These are phyloP conservation scores for Furcifer pardalis DNA, from an alignment of 2,797 vertebrate genomes.

Conservation along the genomic window DNA sequence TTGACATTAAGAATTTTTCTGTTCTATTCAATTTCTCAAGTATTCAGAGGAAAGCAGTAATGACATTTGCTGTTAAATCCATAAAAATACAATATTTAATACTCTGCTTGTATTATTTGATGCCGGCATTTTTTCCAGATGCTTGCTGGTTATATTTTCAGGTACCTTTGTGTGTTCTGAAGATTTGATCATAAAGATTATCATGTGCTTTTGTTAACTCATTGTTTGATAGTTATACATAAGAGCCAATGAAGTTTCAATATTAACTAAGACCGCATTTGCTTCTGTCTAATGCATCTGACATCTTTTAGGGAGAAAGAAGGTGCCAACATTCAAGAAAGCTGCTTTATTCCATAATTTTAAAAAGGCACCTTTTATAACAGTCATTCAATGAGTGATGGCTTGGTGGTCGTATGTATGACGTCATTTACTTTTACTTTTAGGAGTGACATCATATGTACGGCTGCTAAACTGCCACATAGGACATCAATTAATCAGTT, in stretches of 20 bases:
- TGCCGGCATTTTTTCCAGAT: conserved; percentile 11
- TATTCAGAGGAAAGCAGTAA: background rate
- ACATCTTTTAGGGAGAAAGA: conserved; percentile 48
- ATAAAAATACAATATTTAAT: background rate
- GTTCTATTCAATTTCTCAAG: background rate
- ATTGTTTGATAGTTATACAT: conserved; percentile 11
- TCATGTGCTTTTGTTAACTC: background rate
- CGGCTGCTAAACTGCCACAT: conserved; percentile 96
- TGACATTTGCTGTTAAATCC: conserved; percentile 7
- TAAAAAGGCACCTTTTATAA: conserved; percentile 14
- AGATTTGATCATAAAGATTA: conserved; percentile 32
- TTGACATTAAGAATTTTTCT: conserved; percentile 16
- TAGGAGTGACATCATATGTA: conserved; percentile 99
- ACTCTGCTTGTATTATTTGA: background rate
- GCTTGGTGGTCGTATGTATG: conserved; percentile 98
- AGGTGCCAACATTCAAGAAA: conserved; percentile 39
- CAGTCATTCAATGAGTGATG: conserved; percentile 82
- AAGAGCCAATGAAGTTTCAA: background rate
- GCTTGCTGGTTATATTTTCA: conserved; percentile 18
- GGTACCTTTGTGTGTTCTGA: background rate
- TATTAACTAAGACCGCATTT: conserved; percentile 27
- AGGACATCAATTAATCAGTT: conserved; percentile 77
- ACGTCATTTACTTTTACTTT: conserved; percentile 95
- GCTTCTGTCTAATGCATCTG: conserved; percentile 42
- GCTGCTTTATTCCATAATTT: conserved; percentile 28